These are phyloP conservation scores for Corticium candelabrum DNA, from an alignment of 37 sponge, comb jelly and placozoan species.

Conservation along the genomic window DNA sequence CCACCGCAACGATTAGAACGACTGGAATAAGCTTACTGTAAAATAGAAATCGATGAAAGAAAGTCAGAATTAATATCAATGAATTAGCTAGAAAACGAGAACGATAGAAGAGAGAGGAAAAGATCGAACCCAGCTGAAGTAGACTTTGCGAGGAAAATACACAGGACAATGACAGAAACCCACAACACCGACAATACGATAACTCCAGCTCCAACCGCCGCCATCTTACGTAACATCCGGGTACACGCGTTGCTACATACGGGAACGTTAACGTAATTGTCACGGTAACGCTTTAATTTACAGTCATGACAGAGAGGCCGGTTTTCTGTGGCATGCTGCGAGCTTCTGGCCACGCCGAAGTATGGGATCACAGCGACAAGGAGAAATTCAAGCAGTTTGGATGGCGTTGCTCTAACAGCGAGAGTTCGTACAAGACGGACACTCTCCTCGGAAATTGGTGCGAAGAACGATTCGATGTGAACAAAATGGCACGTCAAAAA, in stretches of 20 bases:
- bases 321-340: slow-evolving; percentile 42
- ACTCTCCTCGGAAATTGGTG: slow-evolving; percentile 89
- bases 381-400: slow-evolving; percentile 54
- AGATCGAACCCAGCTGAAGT: too few species aligned
- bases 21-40: slow-evolving; percentile 48
- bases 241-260: too few species aligned
- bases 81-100: too few species aligned
- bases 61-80: too few species aligned
- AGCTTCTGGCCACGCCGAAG: slow-evolving; percentile 41
- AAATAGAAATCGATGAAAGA: background rate
- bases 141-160: too few species aligned
- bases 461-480: slow-evolving; percentile 73
- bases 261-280: too few species aligned
- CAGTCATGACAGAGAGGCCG: background rate
- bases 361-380: slow-evolving; percentile 37
- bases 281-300: background rate
- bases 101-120: too few species aligned
- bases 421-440: slow-evolving; percentile 35
- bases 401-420: slow-evolving; percentile 38
- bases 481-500: slow-evolving; percentile 20
- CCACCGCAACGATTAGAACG: slow-evolving; percentile 19
- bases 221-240: too few species aligned
- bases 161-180: too few species aligned
- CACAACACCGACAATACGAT: too few species aligned
- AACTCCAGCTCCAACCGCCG: too few species aligned